Evolutionary conservation across 2,888 invertebrate species (phyloP).

Genomic region (Clistopyga incitator): DNA sequence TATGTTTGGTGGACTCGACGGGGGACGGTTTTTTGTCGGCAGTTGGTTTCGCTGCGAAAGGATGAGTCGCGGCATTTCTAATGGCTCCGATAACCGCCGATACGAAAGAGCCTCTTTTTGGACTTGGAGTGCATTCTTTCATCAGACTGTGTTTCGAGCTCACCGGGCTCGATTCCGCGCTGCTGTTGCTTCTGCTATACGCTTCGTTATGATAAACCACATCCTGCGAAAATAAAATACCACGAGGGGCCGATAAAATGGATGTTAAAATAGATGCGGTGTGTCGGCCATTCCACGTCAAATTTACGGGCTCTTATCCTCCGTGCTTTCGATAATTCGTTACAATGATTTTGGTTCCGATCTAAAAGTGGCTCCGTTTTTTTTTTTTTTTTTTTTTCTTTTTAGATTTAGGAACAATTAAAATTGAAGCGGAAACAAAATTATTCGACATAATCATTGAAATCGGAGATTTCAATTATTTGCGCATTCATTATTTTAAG

Average conservation of each 20-base stretch:
- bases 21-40: slow-evolving; percentile 75
- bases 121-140: slow-evolving; percentile 85
- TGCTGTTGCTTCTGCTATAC: slow-evolving; percentile 89
- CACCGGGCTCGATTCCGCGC: slow-evolving; percentile 88
- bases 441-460: no score
- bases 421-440: no score
- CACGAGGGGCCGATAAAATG: neutral
- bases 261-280: neutral
- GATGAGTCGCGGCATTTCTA: slow-evolving; percentile 86
- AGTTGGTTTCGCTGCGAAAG: slow-evolving; percentile 77
- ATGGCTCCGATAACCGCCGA: slow-evolving; percentile 91
- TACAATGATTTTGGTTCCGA: no score
- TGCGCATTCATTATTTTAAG: no score
- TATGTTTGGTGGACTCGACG: slow-evolving; percentile 75
- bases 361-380: no score
- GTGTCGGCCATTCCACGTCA: no score
- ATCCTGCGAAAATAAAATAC: slow-evolving; percentile 85
- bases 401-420: no score
- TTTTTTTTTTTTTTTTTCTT: no score
- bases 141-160: slow-evolving; percentile 81
- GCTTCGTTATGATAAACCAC: slow-evolving; percentile 92
- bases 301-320: no score
- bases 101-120: slow-evolving; percentile 89
- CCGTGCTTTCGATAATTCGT: no score
- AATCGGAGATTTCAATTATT: no score